Percentiles rank a stretch among this genome's conserved stretches.
These are phyloP conservation scores for Xestoiulus laeticollis DNA, from an alignment of 2,888 invertebrate genomes.

Conservation along the genomic window DNA sequence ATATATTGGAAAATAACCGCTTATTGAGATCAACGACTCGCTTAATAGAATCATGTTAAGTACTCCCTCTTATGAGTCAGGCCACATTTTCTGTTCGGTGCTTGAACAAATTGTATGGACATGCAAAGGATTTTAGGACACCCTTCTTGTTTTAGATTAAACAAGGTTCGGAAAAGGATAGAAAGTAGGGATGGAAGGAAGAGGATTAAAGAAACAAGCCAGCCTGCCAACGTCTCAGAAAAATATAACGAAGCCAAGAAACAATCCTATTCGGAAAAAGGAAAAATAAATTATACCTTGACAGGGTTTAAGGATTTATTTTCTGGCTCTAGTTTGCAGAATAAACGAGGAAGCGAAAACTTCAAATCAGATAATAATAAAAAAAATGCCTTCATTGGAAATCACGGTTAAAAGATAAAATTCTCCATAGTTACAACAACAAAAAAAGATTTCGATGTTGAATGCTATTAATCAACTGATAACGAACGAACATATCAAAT, in stretches of 20 bases:
- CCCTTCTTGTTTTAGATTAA: background rate
- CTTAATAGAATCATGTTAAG: no score
- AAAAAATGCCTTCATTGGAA: background rate
- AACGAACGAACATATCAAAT: background rate
- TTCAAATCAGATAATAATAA: conserved; percentile 18
- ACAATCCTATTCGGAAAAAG: background rate
- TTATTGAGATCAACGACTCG: no score
- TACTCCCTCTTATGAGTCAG: no score
- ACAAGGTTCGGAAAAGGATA: background rate
- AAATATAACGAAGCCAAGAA: conserved; percentile 20
- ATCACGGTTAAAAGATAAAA: conserved; percentile 14
- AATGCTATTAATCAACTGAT: background rate
- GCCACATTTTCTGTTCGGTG: no score
- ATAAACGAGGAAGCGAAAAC: background rate
- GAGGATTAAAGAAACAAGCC: conserved; percentile 9
- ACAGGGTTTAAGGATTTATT: conserved; percentile 29
- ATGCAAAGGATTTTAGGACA: background rate
- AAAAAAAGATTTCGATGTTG: background rate
- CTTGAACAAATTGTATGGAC: background rate
- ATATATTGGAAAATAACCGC: no score
- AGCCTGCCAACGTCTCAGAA: background rate
- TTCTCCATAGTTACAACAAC: background rate
- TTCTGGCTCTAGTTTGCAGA: background rate
- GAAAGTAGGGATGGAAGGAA: background rate
- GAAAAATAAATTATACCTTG: conserved; percentile 5